Evolutionary conservation across 2,113 vertebrate genomes (phyloP).

Genomic region (Oplegnathus fasciatus): DNA sequence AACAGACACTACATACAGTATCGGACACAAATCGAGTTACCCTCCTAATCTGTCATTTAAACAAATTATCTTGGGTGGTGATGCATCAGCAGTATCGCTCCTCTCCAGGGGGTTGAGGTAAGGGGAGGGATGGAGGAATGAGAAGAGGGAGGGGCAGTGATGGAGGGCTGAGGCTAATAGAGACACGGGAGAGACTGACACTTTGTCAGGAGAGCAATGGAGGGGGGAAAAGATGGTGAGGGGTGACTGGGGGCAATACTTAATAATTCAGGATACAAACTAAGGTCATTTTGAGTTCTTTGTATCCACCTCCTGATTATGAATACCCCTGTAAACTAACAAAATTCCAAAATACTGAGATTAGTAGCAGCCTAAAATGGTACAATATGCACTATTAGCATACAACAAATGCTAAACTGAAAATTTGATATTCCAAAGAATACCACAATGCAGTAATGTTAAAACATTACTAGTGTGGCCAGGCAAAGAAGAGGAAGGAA

Average conservation of each 20-base stretch:
- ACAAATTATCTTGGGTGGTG: constrained; percentile 81
- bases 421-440: neutral
- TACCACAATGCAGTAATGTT: neutral
- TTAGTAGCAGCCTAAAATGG: neutral
- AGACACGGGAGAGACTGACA: constrained; percentile 71
- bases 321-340: neutral
- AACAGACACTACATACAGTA: constrained; percentile 81
- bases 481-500: neutral
- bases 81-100: constrained; percentile 82
- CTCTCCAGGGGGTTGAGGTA: constrained; percentile 57
- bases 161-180: constrained; percentile 66
- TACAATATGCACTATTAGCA: neutral
- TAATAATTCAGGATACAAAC: constrained; percentile 16
- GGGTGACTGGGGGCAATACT: constrained; percentile 24
- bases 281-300: neutral
- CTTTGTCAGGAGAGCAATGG: constrained; percentile 61
- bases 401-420: neutral
- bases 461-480: neutral
- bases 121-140: constrained; percentile 52
- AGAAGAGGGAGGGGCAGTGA: constrained; percentile 31
- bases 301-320: constrained; percentile 1
- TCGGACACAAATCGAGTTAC: constrained; percentile 81
- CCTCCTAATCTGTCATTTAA: constrained; percentile 85
- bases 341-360: neutral
- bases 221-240: constrained; percentile 7